Percentiles rank a stretch among this genome's conserved stretches.
These are phyloP conservation scores for Ophioninae sp. DNA, from an alignment of 2,888 invertebrate genomes.

Conservation along the genomic window DNA sequence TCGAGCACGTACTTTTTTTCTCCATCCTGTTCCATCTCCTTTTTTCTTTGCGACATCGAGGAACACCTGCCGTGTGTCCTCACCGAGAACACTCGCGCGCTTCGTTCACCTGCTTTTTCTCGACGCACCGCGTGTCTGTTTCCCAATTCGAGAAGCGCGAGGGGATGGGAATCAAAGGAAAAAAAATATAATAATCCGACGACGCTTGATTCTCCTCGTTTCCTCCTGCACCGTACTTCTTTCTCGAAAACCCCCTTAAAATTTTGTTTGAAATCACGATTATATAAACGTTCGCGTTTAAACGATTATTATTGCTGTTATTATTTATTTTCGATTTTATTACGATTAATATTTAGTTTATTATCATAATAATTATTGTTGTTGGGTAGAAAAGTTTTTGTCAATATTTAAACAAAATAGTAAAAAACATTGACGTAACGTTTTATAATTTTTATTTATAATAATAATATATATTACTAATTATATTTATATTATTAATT, in stretches of 20 bases:
- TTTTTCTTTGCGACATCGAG: slow-evolving; percentile 30
- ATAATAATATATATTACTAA: no score
- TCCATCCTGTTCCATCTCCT: slow-evolving; percentile 18
- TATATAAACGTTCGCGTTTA: background rate
- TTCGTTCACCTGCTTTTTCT: slow-evolving; percentile 73
- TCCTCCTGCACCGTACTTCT: slow-evolving; percentile 42
- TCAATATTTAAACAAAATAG: no score
- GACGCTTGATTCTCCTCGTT: slow-evolving; percentile 29
- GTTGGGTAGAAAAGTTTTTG: background rate
- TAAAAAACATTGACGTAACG: no score
- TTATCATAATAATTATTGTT: slow-evolving; percentile 12
- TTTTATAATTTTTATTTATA: no score
- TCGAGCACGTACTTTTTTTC: slow-evolving; percentile 16
- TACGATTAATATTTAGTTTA: slow-evolving; percentile 30
- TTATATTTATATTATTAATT: no score
- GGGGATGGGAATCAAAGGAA: slow-evolving; percentile 30
- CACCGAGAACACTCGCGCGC: slow-evolving; percentile 61
- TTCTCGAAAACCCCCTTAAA: slow-evolving; percentile 1
- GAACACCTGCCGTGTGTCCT: slow-evolving; percentile 71
- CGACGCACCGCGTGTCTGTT: slow-evolving; percentile 52
- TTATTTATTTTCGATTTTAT: background rate
- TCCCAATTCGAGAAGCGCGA: slow-evolving; percentile 65
- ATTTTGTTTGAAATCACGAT: slow-evolving; percentile 31
- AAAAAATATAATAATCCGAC: slow-evolving; percentile 47
- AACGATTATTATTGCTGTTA: no score